Percentiles rank a stretch among this genome's conserved stretches.
Conservation (phyloP, 2,888 invertebrate species). For the Phengaris alcon region DNA sequence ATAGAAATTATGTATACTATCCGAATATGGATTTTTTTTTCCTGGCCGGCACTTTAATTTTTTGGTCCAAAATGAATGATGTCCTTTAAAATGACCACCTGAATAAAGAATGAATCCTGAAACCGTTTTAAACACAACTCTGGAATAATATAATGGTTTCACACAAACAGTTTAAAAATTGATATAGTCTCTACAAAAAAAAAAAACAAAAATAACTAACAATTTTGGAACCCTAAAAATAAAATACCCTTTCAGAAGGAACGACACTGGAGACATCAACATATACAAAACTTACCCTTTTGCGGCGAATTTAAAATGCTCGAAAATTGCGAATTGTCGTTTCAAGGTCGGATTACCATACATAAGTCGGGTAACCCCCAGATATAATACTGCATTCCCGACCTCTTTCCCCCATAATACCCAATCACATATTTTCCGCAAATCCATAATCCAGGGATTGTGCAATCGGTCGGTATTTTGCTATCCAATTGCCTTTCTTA, state of each 20-base stretch:
- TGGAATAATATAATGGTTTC: not conserved
- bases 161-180: not conserved
- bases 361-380: constrained; percentile 12
- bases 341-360: constrained; percentile 8
- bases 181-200: not conserved
- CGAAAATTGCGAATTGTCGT: constrained; percentile 6
- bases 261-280: not conserved
- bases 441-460: constrained; percentile 25
- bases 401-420: constrained; percentile 22
- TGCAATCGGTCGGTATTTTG: constrained; percentile 47
- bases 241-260: not conserved
- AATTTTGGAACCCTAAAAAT: not conserved
- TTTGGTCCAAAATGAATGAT: too few relatives aligned
- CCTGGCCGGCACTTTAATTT: too few relatives aligned
- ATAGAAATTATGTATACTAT: too few relatives aligned
- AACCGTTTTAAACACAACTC: too few relatives aligned
- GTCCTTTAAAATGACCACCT: too few relatives aligned
- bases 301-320: constrained; percentile 14
- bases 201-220: not conserved
- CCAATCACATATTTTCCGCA: constrained; percentile 24
- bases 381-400: constrained; percentile 5
- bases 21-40: too few relatives aligned
- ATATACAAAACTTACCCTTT: constrained; percentile 8
- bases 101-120: too few relatives aligned
- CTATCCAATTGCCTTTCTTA: constrained; percentile 54